These are phyloP conservation scores for Drosophila histrio DNA, from an alignment of 2,888 invertebrate species.

Conservation along the genomic window DNA sequence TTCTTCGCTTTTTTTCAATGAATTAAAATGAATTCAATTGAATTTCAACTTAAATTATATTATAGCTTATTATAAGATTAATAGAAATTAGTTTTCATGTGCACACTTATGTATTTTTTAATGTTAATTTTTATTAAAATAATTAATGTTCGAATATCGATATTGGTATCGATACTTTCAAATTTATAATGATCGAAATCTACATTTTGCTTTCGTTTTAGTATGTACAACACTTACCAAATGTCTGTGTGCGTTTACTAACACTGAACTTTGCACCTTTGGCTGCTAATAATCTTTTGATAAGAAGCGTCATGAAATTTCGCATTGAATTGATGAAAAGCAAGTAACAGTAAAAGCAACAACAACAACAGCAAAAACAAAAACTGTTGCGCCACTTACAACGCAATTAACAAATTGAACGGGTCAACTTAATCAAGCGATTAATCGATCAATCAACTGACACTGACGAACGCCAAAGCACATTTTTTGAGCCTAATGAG, in stretches of 20 bases:
- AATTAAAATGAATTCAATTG: no score
- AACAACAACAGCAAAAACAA: conserved; percentile 3
- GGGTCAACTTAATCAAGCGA: conserved; percentile 64
- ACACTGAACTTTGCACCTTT: conserved; percentile 40
- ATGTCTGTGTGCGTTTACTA: conserved; percentile 9
- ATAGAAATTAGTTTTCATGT: no score
- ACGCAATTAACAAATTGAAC: conserved; percentile 58
- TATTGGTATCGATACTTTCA: no score
- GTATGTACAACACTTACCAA: no score
- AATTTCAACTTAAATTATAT: no score
- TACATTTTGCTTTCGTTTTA: no score
- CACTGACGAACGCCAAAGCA: conserved; percentile 49
- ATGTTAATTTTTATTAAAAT: no score
- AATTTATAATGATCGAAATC: no score
- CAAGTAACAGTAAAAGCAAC: not conserved
- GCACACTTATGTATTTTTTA: no score
- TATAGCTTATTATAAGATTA: no score
- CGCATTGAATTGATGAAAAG: conserved; percentile 15
- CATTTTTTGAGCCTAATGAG: conserved; percentile 36
- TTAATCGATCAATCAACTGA: conserved; percentile 70
- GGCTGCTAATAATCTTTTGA: conserved; percentile 12
- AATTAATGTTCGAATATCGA: no score
- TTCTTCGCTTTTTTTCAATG: no score
- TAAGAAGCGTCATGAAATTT: conserved; percentile 35
- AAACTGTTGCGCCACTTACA: conserved; percentile 27